phyloP scores from a whole-genome alignment of 2,797 vertebrate species.

The Amphiprion clarkii region DNA sequence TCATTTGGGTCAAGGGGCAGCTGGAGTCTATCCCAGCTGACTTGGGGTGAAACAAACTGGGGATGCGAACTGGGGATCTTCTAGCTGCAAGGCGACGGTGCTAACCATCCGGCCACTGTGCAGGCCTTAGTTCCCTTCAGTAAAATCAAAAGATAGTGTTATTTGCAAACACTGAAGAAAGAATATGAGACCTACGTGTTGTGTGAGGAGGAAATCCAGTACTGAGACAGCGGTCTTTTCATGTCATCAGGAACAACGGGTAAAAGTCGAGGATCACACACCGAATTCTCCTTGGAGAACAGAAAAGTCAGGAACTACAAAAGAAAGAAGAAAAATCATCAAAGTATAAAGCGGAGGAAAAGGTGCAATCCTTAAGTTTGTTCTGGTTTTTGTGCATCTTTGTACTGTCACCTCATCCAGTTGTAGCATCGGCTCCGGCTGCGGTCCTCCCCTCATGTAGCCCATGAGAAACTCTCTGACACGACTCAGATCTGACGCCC shows the following conservation, averaged over 20 bases:
- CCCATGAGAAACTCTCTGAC: slow-evolving; percentile 87
- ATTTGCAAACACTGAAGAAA: background rate
- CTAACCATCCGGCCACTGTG: no score
- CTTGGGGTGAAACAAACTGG: no score
- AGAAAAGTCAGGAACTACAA: slow-evolving; percentile 95
- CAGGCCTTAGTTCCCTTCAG: no score
- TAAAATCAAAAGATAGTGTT: no score
- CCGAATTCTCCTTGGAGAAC: slow-evolving; percentile 96
- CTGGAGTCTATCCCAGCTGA: no score
- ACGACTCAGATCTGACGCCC: slow-evolving; percentile 86
- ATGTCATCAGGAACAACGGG: slow-evolving; percentile 89
- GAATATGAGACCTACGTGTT: slow-evolving; percentile 89
- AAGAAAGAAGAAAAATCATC: slow-evolving; percentile 4
- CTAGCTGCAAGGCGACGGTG: no score
- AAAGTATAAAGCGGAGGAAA: background rate
- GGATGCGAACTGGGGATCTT: no score
- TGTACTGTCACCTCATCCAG: slow-evolving; percentile 86
- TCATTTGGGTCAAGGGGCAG: no score
- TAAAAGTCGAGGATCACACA: slow-evolving; percentile 88
- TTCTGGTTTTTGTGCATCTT: background rate
- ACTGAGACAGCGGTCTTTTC: slow-evolving; percentile 96
- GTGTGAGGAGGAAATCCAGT: slow-evolving; percentile 99
- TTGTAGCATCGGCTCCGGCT: slow-evolving; percentile 87
- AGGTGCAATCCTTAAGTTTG: no score
- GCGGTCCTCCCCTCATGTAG: slow-evolving; percentile 83